phyloP scores from a whole-genome alignment of 1,140 invertebrate species.

The Zaprionus nigranus region DNA sequence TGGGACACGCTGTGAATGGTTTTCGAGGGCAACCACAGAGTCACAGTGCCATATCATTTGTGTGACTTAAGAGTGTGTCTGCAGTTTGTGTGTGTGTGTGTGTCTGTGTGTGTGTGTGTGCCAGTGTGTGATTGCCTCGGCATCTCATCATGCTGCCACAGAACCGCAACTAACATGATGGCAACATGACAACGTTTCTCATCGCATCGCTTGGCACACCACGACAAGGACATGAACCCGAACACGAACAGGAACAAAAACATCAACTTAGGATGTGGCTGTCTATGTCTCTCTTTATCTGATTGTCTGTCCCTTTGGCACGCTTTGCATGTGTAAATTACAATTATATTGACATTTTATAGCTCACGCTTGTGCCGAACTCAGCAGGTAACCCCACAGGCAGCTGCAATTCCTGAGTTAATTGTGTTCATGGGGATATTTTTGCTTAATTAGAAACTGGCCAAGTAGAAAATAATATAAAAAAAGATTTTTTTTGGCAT shows the following conservation, averaged over 20 bases:
- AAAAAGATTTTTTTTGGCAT: background rate
- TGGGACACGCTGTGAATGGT: slow-evolving; percentile 57
- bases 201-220: slow-evolving; percentile 46
- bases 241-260: slow-evolving; percentile 27
- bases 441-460: slow-evolving; percentile 1
- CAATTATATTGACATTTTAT: slow-evolving; percentile 60
- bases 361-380: slow-evolving; percentile 5
- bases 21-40: slow-evolving; percentile 42
- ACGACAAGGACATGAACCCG: slow-evolving; percentile 31
- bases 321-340: slow-evolving; percentile 54
- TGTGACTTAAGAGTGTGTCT: slow-evolving; percentile 3
- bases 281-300: background rate
- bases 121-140: slow-evolving; percentile 52
- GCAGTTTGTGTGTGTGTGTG: slow-evolving; percentile 14
- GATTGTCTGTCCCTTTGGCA: background rate
- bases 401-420: background rate
- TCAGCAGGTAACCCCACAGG: background rate
- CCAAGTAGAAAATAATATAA: background rate
- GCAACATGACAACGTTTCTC: slow-evolving; percentile 43
- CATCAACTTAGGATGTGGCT: slow-evolving; percentile 35
- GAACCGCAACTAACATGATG: slow-evolving; percentile 72
- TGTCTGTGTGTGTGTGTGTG: slow-evolving; percentile 20
- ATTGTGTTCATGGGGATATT: background rate
- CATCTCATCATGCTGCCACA: slow-evolving; percentile 73
- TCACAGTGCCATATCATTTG: slow-evolving; percentile 57